Conservation (phyloP, 2,113 vertebrate genomes). For the Sigmodon hispidus region DNA sequence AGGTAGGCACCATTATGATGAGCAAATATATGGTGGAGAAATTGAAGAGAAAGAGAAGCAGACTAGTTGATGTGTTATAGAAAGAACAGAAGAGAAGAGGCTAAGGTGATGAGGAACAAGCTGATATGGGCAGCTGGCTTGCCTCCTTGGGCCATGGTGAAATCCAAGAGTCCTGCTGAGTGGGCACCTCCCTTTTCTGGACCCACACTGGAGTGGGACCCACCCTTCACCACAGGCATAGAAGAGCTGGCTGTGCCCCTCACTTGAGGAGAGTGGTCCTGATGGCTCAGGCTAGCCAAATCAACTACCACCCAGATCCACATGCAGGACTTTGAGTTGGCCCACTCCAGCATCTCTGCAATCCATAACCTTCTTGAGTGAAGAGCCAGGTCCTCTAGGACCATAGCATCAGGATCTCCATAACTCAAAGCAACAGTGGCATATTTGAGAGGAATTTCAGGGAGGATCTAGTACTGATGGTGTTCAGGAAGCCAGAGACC, state of each 20-base stretch:
- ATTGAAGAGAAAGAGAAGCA: not conserved
- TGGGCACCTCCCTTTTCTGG: not conserved
- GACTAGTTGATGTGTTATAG: not conserved
- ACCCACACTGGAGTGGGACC: not conserved
- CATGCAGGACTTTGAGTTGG: not conserved
- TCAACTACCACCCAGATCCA: not conserved
- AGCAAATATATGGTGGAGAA: not conserved
- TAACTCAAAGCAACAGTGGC: not conserved
- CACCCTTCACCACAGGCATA: not conserved
- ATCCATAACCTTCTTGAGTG: not conserved
- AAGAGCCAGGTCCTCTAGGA: not conserved
- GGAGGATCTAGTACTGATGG: not conserved
- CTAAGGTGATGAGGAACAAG: not conserved
- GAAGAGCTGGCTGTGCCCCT: not conserved
- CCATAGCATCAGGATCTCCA: not conserved
- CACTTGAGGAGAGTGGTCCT: not conserved
- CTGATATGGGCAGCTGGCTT: not conserved
- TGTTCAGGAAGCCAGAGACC: not conserved
- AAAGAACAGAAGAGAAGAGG: not conserved
- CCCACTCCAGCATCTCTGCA: not conserved
- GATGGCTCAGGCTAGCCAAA: not conserved
- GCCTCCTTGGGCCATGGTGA: not conserved
- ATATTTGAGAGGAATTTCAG: not conserved
- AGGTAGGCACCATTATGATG: not conserved
- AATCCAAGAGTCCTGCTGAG: not conserved